Conservation (phyloP, 2,797 vertebrate species). For the Betta splendens region DNA sequence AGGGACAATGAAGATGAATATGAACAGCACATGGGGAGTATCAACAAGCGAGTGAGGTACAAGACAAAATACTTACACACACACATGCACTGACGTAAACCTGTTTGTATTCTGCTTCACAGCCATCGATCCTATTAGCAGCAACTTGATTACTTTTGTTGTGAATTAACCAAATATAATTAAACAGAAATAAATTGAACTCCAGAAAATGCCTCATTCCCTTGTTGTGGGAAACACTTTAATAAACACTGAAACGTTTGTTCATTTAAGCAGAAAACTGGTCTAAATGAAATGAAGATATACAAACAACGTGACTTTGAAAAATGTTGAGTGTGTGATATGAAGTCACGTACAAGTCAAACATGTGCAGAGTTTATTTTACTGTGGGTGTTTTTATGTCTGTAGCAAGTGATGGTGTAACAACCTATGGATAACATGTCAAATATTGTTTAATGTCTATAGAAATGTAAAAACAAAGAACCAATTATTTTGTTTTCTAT, state of each 20-base stretch:
- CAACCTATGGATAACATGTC: conserved; percentile 9
- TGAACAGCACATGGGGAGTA: not conserved
- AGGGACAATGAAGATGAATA: conserved; percentile 2
- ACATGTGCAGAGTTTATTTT: not conserved
- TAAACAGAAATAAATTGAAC: no score
- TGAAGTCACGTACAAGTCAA: conserved; percentile 5
- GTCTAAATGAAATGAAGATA: conserved; percentile 34
- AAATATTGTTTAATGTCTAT: not conserved
- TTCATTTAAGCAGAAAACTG: not conserved
- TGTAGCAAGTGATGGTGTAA: conserved; percentile 37
- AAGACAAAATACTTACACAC: conserved; percentile 43
- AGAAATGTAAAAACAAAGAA: not conserved
- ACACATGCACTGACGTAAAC: conserved; percentile 42
- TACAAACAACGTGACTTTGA: conserved; percentile 23
- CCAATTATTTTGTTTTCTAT: no score
- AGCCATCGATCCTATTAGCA: conserved; percentile 7
- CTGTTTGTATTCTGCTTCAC: conserved; percentile 29
- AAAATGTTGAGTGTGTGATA: conserved; percentile 23
- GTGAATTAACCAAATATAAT: no score
- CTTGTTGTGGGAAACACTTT: not conserved
- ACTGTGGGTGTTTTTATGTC: not conserved
- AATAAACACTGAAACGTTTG: not conserved
- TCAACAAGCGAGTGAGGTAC: conserved; percentile 9
- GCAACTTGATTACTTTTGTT: no score
- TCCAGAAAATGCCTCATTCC: no score